Evolutionary conservation across 2,888 invertebrate genomes (phyloP), one percentile per base, ranked within the genome.

Genomic region (Tridacna crocea): DNA sequence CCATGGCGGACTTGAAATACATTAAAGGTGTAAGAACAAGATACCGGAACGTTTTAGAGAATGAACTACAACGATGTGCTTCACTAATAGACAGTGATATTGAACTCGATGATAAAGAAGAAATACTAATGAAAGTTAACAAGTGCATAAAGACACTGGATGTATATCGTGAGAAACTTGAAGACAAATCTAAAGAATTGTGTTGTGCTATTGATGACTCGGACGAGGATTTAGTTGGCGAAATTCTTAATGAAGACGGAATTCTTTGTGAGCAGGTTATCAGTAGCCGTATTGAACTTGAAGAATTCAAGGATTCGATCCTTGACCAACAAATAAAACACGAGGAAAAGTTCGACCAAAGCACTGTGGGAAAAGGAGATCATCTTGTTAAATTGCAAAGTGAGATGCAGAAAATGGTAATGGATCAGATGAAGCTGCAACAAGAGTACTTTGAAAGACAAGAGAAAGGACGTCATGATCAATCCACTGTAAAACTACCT

Each of bases 401-500:
- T 24, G 24, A 61, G 13, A 61, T 61, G 61, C 61, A 61, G 24
- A 61, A 22, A 24, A 61, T 61, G 61, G n/a, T 61, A 22, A n/a
- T 61, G 13, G 61, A n/a, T 61, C 78, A 78, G 46, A 72, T 78
- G 65, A 63, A 55, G n/a, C 8, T 48, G 72, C 78, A 78, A 63
- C 47, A 73, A 24, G 63, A 72, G 2, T 72, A 61, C 27, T 17
- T 78, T 24, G 73, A 78, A 46, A 73, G 24, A 15, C 70, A 70
- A 70, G 24, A 61, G 19, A 55, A 58, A 58, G 8, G 27, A 15
- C n/a, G 48, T n/a, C 6, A 17, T 19, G 24, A 73, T 13, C 47
- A 51, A 22, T 36, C 55, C 12, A 26, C 75, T 47, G 76, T 79
- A 48, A 81, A 78, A 63, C 48, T 81, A 22, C 81, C 81, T 0